Evolutionary conservation across 2,888 invertebrate genomes (phyloP), one percentile per base, ranked within the genome.

Genomic region (Kryphioiulus occultus): DNA sequence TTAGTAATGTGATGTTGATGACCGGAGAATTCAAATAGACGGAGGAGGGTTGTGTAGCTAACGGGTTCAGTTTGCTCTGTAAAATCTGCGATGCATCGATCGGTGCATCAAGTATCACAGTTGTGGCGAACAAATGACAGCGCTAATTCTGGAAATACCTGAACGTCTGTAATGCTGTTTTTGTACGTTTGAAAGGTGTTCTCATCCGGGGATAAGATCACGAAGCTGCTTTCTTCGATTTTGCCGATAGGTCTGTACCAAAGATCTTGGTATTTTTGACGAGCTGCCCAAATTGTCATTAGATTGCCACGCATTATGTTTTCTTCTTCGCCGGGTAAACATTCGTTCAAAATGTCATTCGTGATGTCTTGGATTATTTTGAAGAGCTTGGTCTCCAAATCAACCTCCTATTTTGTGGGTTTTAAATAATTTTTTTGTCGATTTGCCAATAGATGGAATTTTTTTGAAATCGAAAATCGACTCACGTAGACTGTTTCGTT

Each of bases 291-390:
- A 30, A 44, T 22, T 10, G 35, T 85, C 85, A 85, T 42, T 5
- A 1, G 30, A 42, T 85, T 85, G 35, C 85, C 47, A 19, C 15
- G 35, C 44, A 85, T 32, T n/a, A 85, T 44, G 85, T 42, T 12
- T 47, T 85, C 85, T 42, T 85, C 15, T 85, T 85, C 44, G 12
- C 44, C 44, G n/a, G 47, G 0, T 19, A 85, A 85, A 85, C 47
- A 42, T 22, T 85, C n/a, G n/a, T 85, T 85, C 19, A 85, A 44
- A 26, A 85, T 26, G 9, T 42, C 12, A 5, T 15, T 85, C 10
- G 44, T 9, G 44, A 85, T 30, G 17, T 26, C 30, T 17, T 44
- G 4, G 10, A 85, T 85, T 10, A 47, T 35, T 44, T 26, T 85
- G 35, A 85, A 44, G 1, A 47, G 30, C 26, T 85, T 85, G 22